Evolutionary conservation across 37 sponge, comb jelly and placozoan species (phyloP).

Genomic region (Chondrosia reniformis): DNA sequence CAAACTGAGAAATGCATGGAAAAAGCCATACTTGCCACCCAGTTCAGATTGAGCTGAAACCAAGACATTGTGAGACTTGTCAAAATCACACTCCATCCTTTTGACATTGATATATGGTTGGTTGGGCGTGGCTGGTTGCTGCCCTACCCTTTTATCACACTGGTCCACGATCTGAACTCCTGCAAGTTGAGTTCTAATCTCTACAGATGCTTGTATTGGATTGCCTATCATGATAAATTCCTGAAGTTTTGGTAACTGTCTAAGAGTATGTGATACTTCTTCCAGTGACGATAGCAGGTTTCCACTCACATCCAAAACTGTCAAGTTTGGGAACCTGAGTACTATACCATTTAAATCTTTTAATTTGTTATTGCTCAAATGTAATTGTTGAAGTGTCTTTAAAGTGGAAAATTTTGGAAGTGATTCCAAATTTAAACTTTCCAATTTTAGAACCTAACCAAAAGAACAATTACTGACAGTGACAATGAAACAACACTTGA

Average conservation of each 20-base stretch:
- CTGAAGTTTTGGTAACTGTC: not conserved
- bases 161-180: not conserved
- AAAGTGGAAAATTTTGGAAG: not conserved
- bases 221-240: not conserved
- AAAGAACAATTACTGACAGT: too few relatives aligned
- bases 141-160: not conserved
- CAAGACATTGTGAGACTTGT: not conserved
- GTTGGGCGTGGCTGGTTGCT: not conserved
- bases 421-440: not conserved
- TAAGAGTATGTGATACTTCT: too few relatives aligned
- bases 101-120: not conserved
- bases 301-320: not conserved
- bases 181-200: not conserved
- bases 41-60: not conserved
- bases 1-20: too few relatives aligned
- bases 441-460: not conserved
- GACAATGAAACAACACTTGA: too few relatives aligned
- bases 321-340: too few relatives aligned
- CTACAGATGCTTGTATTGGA: not conserved
- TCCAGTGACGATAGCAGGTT: not conserved
- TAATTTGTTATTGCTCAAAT: not conserved
- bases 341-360: too few relatives aligned
- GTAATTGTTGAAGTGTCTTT: not conserved
- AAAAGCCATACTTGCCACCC: slow-evolving; percentile 6
- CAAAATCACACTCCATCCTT: not conserved